Evolutionary conservation across 1,140 invertebrate species (phyloP).

Genomic region (Dendroctonus valens): DNA sequence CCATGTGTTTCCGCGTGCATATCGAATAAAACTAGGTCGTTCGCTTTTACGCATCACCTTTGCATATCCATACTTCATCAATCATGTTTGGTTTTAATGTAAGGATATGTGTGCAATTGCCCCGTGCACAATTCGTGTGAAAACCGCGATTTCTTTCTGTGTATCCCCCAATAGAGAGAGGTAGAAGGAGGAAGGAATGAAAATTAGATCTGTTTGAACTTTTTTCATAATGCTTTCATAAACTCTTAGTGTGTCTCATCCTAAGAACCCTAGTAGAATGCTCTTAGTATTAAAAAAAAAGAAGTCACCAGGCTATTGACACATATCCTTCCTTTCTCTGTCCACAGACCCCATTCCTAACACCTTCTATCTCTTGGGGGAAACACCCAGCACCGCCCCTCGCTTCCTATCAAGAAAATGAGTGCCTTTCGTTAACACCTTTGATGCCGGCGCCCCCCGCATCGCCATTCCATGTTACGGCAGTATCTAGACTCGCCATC

Average conservation of each 20-base stretch:
- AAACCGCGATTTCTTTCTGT: conserved; percentile 1
- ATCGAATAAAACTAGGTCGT: too few relatives aligned
- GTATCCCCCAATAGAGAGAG: conserved; percentile 20
- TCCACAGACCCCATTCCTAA: conserved; percentile 59
- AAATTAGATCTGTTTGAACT: background rate
- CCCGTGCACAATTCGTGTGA: conserved; percentile 7
- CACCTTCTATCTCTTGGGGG: conserved; percentile 49
- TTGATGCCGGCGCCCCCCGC: conserved; percentile 19
- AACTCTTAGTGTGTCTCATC: too few relatives aligned
- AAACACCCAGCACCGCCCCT: conserved; percentile 34
- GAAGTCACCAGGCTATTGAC: conserved; percentile 45
- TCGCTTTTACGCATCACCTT: too few relatives aligned
- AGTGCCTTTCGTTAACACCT: conserved; percentile 23
- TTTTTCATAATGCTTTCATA: too few relatives aligned
- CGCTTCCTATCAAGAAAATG: conserved; percentile 13
- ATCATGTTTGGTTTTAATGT: conserved; percentile 18
- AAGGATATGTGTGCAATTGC: conserved; percentile 37
- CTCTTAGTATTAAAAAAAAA: too few relatives aligned
- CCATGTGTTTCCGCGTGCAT: too few relatives aligned
- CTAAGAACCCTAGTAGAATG: too few relatives aligned
- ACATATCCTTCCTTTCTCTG: conserved; percentile 65
- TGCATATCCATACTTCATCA: conserved; percentile 6
- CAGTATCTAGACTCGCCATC: conserved; percentile 35
- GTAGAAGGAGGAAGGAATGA: conserved; percentile 33
- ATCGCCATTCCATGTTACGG: conserved; percentile 33